Evolutionary conservation across 2,113 vertebrate genomes (phyloP), one percentile per base, ranked within the genome.

Genomic region (Tonatia bakeri): DNA sequence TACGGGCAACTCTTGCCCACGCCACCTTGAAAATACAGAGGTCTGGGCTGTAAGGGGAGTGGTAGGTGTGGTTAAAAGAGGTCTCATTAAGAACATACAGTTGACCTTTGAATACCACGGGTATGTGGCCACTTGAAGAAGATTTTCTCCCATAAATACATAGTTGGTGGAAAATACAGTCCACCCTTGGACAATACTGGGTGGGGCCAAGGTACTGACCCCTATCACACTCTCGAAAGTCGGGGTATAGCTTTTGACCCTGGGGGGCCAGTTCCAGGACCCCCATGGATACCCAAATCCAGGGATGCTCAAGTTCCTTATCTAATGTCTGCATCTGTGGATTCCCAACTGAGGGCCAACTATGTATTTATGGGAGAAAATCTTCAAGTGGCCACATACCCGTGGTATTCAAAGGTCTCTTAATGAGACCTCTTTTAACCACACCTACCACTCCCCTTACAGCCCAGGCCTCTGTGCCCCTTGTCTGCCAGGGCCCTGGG

Each of bases 391-490:
- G 43, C 67, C n/a, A 38, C n/a, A 22, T 17, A 20, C n/a, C n/a
- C n/a, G 2, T 33, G 72, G 31, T 33, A 43, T 76, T 47, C 7
- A 33, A 47, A 45, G 73, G 43, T 33, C 43, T 80, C 38, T 67
- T 38, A 3, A 31, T 56, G 61, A 88, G 76, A 31, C 54, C 10
- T 73, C 22, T 50, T 70, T 70, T 65, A 45, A 13, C 50, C 15
- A 17, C 13, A 24, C 31, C 15, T 20, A 13, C 26, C 0, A 0
- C 33, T 82, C 12, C 64, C 26, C 6, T 17, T 7, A 4, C 11
- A 5, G 54, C 47, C 56, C 8, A 24, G 47, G 64, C 24, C 19
- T 59, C 19, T 4, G 15, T 45, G 19, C 38, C 31, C 11, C 8
- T 56, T 16, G 31, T 14, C 36, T 64, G n/a, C 69, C 1, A 0